Evolutionary conservation across 1,140 invertebrate genomes (phyloP).

Genomic region (Drosophila nebulosa): DNA sequence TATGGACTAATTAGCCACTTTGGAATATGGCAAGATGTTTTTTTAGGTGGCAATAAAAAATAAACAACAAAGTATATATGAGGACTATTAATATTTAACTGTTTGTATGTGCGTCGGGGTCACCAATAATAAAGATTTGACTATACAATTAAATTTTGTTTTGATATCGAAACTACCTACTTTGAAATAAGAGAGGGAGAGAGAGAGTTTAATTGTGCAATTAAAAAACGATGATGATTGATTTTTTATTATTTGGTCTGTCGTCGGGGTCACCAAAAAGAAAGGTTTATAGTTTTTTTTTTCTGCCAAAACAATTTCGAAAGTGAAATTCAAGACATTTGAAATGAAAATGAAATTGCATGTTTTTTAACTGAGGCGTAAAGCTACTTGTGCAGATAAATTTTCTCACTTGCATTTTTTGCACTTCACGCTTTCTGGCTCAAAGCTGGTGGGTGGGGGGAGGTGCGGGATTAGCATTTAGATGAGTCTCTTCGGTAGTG

Average conservation of each 20-base stretch:
- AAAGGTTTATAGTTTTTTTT: no score
- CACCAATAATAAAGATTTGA: no score
- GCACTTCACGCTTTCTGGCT: conserved; percentile 33
- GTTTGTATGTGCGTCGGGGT: not conserved
- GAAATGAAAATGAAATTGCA: conserved; percentile 3
- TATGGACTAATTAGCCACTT: conserved; percentile 41
- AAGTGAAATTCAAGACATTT: conserved; percentile 1
- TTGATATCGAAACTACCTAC: no score
- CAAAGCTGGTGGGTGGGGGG: no score
- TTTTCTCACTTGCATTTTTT: conserved; percentile 7
- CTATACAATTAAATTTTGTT: no score
- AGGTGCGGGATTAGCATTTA: conserved; percentile 69
- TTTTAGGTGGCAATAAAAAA: not conserved
- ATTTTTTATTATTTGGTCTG: no score
- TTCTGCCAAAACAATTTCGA: not conserved
- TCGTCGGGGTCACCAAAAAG: not conserved
- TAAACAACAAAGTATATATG: not conserved
- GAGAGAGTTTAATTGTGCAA: no score
- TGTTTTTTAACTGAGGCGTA: conserved; percentile 1
- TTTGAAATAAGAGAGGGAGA: no score
- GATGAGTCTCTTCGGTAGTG: conserved; percentile 45
- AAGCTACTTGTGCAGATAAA: not conserved
- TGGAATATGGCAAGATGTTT: conserved; percentile 24
- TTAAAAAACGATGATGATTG: no score
- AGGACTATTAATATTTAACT: not conserved